phyloP scores from a whole-genome alignment of 2,888 invertebrate genomes.

The Eurois occulta region DNA sequence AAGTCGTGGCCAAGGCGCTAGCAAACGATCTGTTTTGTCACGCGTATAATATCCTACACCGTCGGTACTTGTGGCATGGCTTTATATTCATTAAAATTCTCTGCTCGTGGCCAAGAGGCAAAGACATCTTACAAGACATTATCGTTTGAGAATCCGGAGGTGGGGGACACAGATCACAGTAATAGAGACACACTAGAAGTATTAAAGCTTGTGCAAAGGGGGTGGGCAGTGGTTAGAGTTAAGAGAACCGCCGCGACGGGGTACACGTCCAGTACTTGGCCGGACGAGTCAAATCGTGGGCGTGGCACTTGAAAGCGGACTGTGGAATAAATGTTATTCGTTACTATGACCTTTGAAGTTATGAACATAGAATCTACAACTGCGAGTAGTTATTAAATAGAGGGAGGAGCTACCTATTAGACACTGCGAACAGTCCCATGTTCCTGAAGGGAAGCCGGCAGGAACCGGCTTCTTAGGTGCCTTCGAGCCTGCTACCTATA shows the following conservation, averaged over 20 bases:
- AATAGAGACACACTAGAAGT: conserved; percentile 70
- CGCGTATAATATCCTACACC: not conserved
- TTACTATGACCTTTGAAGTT: conserved; percentile 35
- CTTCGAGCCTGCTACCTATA: not conserved
- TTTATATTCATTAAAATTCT: not conserved
- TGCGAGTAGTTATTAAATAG: not conserved
- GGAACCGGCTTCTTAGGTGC: too few relatives aligned
- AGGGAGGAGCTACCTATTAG: not conserved
- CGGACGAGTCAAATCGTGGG: conserved; percentile 78
- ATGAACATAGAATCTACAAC: not conserved
- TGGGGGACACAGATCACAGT: conserved; percentile 70
- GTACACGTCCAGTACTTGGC: conserved; percentile 83
- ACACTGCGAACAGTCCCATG: too few relatives aligned
- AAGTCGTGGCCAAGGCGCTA: not conserved
- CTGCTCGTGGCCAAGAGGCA: not conserved
- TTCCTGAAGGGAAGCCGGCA: too few relatives aligned
- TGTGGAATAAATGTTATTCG: conserved; percentile 72
- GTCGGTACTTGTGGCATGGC: not conserved
- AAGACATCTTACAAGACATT: not conserved
- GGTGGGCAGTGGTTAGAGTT: conserved; percentile 61
- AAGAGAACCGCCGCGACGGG: conserved; percentile 82
- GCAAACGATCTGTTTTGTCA: not conserved
- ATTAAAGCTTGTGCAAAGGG: conserved; percentile 74
- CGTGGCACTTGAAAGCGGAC: conserved; percentile 80
- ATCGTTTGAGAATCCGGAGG: conserved; percentile 19